Evolutionary conservation across 2,113 vertebrate genomes (phyloP), one percentile per base, ranked within the genome.

Genomic region (Neodontobutis hainanensis): DNA sequence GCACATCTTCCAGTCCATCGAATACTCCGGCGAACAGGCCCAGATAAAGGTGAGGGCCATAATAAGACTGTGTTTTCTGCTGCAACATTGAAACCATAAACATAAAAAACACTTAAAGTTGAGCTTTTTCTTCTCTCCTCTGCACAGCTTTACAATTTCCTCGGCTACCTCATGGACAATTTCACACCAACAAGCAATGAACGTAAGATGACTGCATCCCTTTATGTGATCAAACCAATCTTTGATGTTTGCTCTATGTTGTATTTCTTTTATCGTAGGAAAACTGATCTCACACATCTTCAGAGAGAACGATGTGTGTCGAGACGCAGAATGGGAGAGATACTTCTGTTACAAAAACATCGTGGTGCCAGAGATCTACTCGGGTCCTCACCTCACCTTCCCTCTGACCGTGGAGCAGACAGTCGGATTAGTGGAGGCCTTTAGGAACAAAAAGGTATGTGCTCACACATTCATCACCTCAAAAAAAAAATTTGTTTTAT

Each of bases 1-100:
- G 96, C 94, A 94, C 70, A 97, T 98, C 85, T 98, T 99, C 77
- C 97, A 98, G 55, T 97, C 96, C 19, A 95, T 97, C 16, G 97
- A 99, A 69, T 97, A 98, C 0, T 90, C 96, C 0, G 96, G 95
- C 0, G 94, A 97, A 79, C 97, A 98, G 71, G 96, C 98, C 52
- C 97, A 98, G 90, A 95, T 95, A 82, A 95, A 96, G 91, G 96
- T 97, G 85, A 70, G 65, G 2, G 2, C 52, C 34, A 43, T 4
- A 58, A 19, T 5, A 57, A 27, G 19, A 27, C 19, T 27, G 19
- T 27, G 19, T 27, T 27, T 27, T 27, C 19, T 27, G 19, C 19
- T 27, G 14, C 12, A 38, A 40, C 15, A 43, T 11, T 3, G 6
- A 27, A 7, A 16, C 0, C 14, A 15, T 38, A 14, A 4, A 40